These are phyloP conservation scores for Plodia interpunctella DNA, from an alignment of 1,140 invertebrate species.

Conservation along the genomic window DNA sequence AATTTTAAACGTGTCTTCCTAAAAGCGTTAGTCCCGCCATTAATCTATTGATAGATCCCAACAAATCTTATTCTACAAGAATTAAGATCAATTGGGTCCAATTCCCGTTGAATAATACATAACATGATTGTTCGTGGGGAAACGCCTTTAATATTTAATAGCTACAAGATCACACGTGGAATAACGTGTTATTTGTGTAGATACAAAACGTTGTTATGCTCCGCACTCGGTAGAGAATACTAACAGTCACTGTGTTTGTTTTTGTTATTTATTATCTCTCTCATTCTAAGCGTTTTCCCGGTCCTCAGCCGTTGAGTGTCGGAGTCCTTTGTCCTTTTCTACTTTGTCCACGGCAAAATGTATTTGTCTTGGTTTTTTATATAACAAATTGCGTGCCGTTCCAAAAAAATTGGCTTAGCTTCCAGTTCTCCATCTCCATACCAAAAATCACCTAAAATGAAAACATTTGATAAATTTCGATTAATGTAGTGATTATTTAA, in stretches of 20 bases:
- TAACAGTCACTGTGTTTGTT: too few relatives aligned
- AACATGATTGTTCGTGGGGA: background rate
- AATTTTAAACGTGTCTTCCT: slow-evolving; percentile 42
- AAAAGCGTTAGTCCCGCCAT: slow-evolving; percentile 39
- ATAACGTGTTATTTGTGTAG: background rate
- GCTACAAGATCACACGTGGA: slow-evolving; percentile 2
- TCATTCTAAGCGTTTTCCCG: too few relatives aligned
- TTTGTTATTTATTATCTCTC: background rate
- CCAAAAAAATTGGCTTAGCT: too few relatives aligned
- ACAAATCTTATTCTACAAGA: slow-evolving; percentile 44
- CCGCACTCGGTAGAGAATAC: background rate
- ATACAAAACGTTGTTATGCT: background rate
- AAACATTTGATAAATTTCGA: too few relatives aligned
- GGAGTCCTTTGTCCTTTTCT: too few relatives aligned
- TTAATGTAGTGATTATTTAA: too few relatives aligned
- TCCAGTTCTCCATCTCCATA: too few relatives aligned
- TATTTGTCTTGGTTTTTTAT: too few relatives aligned
- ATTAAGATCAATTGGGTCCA: slow-evolving; percentile 35
- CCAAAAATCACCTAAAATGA: too few relatives aligned
- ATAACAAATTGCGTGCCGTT: too few relatives aligned
- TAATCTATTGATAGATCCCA: slow-evolving; percentile 35
- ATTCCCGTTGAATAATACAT: slow-evolving; percentile 35
- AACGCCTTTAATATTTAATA: slow-evolving; percentile 15
- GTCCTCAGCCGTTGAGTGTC: too few relatives aligned
- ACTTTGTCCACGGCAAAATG: too few relatives aligned